phyloP scores from a whole-genome alignment of 2,113 vertebrate species.

The Pholis gunnellus region DNA sequence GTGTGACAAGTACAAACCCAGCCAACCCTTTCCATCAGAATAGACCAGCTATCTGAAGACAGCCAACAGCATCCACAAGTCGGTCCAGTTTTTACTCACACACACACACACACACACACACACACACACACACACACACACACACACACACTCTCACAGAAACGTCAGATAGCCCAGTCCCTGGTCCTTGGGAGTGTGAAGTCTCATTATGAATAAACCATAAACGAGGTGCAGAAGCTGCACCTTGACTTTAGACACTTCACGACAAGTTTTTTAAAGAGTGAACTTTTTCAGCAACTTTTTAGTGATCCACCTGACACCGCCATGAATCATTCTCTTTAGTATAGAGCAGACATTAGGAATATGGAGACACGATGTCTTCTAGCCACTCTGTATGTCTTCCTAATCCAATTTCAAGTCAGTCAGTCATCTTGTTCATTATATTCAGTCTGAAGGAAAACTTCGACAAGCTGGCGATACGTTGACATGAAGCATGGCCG shows the following conservation, averaged over 20 bases:
- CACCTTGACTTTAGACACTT: conserved; percentile 57
- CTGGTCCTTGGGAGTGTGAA: conserved; percentile 52
- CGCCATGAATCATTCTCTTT: conserved; percentile 33
- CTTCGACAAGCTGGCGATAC: too few species aligned
- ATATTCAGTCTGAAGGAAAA: conserved; percentile 8
- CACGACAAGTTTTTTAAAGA: conserved; percentile 45
- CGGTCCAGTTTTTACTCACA: conserved; percentile 51
- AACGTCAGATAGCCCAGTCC: conserved; percentile 40
- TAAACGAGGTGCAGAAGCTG: conserved; percentile 42
- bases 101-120: conserved; percentile 23
- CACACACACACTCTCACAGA: conserved; percentile 35
- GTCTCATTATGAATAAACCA: conserved; percentile 72
- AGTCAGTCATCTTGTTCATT: neutral
- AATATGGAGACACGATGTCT: neutral
- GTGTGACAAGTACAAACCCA: conserved; percentile 13
- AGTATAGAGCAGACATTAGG: neutral
- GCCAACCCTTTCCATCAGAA: conserved; percentile 61
- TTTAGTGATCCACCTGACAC: conserved; percentile 36
- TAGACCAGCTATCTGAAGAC: conserved; percentile 56
- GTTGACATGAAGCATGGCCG: too few species aligned
- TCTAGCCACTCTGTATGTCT: neutral
- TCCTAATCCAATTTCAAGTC: neutral
- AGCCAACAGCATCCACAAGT: conserved; percentile 55
- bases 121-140: conserved; percentile 23
- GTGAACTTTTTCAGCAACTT: conserved; percentile 43